Evolutionary conservation across 35 echinoderm and acorn worm species (phyloP), one percentile per base, ranked within the genome.

Genomic region (Chiridota heheva): DNA sequence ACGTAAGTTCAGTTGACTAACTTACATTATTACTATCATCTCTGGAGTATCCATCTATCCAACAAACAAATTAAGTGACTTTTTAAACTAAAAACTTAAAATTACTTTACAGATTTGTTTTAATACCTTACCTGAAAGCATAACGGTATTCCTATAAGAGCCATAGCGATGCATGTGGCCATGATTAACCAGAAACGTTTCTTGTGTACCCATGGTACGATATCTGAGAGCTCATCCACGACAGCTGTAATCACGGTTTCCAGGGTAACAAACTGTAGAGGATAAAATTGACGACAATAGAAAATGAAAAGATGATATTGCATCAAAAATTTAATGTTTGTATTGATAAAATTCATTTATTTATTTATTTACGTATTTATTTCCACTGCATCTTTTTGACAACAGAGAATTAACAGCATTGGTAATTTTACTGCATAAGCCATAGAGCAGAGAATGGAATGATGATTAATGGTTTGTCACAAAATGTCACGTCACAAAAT

Each of bases 201-300:
- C 59, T 60, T 76, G 15, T 63, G 24, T 12, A 91, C 26, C 17
- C 44, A 36, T 3, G 88, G 88, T 70, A 68, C 77, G 32, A 31
- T 40, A 20, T 30, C 57, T 65, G 85, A 69, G 16, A 91, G 47
- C 51, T 91, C 88, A 61, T 91, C 88, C 5, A 91, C 73, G 20
- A 64, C 36, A 25, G 88, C 88, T 15, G 88, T 91, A 36, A 91
- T 86, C 18, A 86, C 73, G 1, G 82, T 86, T 46, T 91, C 88
- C 64, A 91, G 40, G 0, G 88, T 91, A 16, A 91, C 88, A 71
- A 91, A 91, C 88, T 91, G 73, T 7, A 70, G 33, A 69, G 5
- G 53, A 81, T 42, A 27, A 61, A 33, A 38, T 20, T 6, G 41
- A 42, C 34, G 40, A 58, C n/a, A 24, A 32, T 3, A 67, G n/a